Percentiles rank a stretch among this genome's conserved stretches.
Evolutionary conservation across 2,797 vertebrate species (phyloP).

Genomic region (Clarias fuscus): DNA sequence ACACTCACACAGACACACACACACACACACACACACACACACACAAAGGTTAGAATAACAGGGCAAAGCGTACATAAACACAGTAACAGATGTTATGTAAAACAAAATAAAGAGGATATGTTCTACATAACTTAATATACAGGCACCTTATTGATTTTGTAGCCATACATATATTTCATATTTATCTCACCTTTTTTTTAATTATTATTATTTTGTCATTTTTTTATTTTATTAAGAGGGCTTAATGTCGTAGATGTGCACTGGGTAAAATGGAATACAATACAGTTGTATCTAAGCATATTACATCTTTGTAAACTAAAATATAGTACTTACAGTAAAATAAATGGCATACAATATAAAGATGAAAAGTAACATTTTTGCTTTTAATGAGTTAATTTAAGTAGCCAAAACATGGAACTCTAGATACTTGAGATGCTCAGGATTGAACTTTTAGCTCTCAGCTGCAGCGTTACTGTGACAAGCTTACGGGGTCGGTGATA

Average conservation of each 20-base stretch:
- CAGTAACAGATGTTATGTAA: neutral
- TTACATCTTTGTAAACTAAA: neutral
- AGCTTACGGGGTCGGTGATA: neutral
- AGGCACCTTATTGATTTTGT: neutral
- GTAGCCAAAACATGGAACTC: neutral
- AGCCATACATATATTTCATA: neutral
- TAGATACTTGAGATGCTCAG: neutral
- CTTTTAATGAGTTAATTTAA: neutral
- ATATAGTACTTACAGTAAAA: neutral
- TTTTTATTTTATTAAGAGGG: neutral
- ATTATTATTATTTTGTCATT: neutral
- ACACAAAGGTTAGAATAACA: neutral
- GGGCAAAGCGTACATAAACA: neutral
- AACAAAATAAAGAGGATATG: neutral
- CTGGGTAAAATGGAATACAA: neutral
- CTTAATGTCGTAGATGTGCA: neutral
- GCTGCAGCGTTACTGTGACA: neutral
- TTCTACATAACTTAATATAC: neutral
- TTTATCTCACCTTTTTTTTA: neutral
- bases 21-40: neutral
- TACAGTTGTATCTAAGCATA: neutral
- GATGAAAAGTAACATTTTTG: neutral
- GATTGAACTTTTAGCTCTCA: neutral
- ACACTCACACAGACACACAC: slow-evolving; percentile 27
- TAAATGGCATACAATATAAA: neutral